These are phyloP conservation scores for Enteromius thamalakanensis DNA, from an alignment of 2,797 vertebrate genomes.

Conservation along the genomic window DNA sequence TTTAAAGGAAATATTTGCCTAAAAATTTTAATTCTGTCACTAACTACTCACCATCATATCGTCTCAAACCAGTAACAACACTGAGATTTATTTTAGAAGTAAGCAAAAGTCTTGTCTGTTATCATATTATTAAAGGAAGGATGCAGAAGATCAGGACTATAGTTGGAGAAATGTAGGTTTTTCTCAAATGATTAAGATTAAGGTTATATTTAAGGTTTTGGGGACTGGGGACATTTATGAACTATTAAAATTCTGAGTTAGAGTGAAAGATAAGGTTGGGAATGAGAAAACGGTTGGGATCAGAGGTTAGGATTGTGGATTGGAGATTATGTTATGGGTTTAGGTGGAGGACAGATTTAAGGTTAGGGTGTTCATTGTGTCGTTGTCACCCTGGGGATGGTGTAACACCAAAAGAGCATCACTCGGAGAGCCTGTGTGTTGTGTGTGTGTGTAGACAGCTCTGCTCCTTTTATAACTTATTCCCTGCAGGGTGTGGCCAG, in stretches of 20 bases:
- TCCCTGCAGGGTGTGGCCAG: constrained; percentile 56
- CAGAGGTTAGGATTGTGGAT: neutral
- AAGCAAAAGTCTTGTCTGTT: neutral
- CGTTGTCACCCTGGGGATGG: constrained; percentile 26
- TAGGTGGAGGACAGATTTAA: constrained; percentile 4
- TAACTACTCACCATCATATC: too few species aligned
- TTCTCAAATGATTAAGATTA: constrained; percentile 10
- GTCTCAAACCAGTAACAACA: too few species aligned
- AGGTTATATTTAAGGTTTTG: neutral
- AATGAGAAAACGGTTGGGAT: neutral
- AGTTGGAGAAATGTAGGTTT: neutral
- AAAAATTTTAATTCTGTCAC: too few species aligned
- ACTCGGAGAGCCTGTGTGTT: neutral
- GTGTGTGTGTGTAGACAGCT: constrained; percentile 40
- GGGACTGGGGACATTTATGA: neutral
- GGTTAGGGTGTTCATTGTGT: constrained; percentile 11
- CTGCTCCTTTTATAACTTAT: constrained; percentile 58
- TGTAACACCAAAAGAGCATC: constrained; percentile 47
- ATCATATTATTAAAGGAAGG: neutral
- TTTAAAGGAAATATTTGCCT: neutral
- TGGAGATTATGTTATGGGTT: neutral
- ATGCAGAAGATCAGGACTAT: neutral
- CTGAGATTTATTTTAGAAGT: neutral
- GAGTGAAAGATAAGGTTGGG: neutral
- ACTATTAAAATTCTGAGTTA: neutral